A percentile compares a stretch with the other conserved stretches of the same genome.
Evolutionary conservation across 2,888 invertebrate species (phyloP).

Genomic region (Crepidodera aurea): DNA sequence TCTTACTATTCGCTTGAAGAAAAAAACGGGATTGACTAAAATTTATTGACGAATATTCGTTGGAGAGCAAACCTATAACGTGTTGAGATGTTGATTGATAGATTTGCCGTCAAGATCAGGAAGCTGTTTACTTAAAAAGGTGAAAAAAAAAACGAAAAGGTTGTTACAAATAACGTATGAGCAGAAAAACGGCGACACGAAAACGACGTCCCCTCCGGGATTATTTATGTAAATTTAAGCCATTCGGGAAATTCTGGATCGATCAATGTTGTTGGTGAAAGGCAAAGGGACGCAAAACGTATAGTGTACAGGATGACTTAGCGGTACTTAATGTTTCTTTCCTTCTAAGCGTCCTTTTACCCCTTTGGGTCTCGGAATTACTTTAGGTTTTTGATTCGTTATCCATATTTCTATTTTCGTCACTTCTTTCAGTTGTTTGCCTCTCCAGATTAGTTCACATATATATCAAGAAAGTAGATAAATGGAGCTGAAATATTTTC

Average conservation of each 20-base stretch:
- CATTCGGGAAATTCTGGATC: background rate
- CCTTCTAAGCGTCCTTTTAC: no score
- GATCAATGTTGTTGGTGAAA: no score
- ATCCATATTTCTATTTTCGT: no score
- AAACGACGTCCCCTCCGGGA: conserved; percentile 1
- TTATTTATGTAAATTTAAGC: conserved; percentile 5
- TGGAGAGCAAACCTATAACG: conserved; percentile 13
- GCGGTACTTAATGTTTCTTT: no score
- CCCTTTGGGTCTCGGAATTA: no score
- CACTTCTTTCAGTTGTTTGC: no score
- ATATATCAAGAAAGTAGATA: no score
- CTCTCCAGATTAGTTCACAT: no score
- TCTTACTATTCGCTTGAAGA: background rate
- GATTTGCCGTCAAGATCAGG: conserved; percentile 19
- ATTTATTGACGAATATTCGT: conserved; percentile 22
- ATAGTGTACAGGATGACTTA: no score
- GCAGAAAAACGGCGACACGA: conserved; percentile 8
- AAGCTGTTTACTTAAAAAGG: conserved; percentile 25
- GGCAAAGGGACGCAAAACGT: no score
- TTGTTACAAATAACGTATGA: conserved; percentile 17
- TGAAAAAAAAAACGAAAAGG: conserved; percentile 21
- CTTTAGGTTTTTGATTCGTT: no score
- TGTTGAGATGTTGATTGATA: conserved; percentile 26
- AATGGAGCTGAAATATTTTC: no score
- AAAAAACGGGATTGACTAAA: conserved; percentile 21